Base-by-base conservation (phyloP, 2,113 vertebrate species). In the Proterorhinus semilunaris region DNA sequence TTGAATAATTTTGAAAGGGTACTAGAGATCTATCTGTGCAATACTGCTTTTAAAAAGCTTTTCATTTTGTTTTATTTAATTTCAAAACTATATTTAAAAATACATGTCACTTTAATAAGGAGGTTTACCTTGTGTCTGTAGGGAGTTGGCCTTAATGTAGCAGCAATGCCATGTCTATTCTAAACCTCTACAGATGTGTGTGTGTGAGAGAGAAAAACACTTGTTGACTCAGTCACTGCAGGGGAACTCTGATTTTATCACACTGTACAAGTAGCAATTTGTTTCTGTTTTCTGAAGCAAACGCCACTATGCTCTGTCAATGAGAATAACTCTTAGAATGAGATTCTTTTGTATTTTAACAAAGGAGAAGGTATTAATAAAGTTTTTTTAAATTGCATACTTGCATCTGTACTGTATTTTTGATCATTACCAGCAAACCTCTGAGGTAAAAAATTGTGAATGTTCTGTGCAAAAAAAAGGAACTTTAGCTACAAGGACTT, bases 201-300 rank as follows among this genome's bases (percentile, higher is more conserved):
- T 64, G 58, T 67, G 65, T n/a, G n/a, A n/a, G 86, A 88, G 74
- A 83, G 68, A 64, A 87, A 79, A 80, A 73, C 73, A 73, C 73
- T 95, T 91, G 96, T 94, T 94, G 92, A 91, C 91, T 91, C 93
- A 90, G 92, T 94, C 93, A 94, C 85, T 92, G 90, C 85, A 94
- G 92, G 95, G 91, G 92, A 82, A 74, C 58, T 47, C 73, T 91
- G 95, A 94, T 95, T 94, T 95, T 95, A 61, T 92, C 93, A 94
- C 91, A 91, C 91, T 93, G 90, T 95, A 93, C 91, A 93, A 91
- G 89, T 90, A 87, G 88, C 46, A 54, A 91, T 93, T 96, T 96
- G 94, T 95, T 98, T 98, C 95, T 95, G 93, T 96, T 93, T 92
- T 92, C 94, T 95, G 92, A 95, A 95, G 93, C 94, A 94, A 96